Conservation (phyloP, 2,797 vertebrate genomes). For the Hippoglossus hippoglossus region DNA sequence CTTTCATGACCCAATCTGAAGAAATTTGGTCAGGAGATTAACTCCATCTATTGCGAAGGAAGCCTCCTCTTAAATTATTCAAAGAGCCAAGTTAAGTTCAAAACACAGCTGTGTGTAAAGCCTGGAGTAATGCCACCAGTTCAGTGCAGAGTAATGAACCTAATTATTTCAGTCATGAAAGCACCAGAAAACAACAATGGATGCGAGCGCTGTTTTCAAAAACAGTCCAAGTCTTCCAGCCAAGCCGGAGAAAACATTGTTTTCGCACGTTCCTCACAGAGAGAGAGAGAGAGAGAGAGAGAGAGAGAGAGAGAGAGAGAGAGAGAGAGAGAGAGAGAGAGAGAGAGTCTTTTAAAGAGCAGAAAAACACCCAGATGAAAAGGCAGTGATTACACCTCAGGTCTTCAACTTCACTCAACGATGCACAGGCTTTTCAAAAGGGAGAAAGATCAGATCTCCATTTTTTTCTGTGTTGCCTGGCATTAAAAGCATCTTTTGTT, state of each 20-base stretch:
- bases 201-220: constrained; percentile 18
- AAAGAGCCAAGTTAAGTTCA: constrained; percentile 49
- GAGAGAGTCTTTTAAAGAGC: neutral
- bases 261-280: neutral
- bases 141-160: constrained; percentile 45
- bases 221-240: constrained; percentile 16
- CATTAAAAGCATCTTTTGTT: constrained; percentile 2
- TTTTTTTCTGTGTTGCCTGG: neutral
- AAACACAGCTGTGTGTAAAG: constrained; percentile 45
- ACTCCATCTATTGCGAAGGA: constrained; percentile 22
- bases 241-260: neutral
- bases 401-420: neutral
- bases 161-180: constrained; percentile 58
- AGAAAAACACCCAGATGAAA: neutral
- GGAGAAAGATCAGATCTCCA: neutral
- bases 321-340: neutral
- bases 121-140: constrained; percentile 50
- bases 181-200: constrained; percentile 33
- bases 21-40: constrained; percentile 46
- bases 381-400: neutral
- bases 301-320: neutral
- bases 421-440: constrained; percentile 3
- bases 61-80: constrained; percentile 57
- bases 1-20: constrained; percentile 35
- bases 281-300: neutral